A percentile compares a stretch with the other conserved stretches of the same genome.
phyloP scores from a whole-genome alignment of 2,113 vertebrate species.

The Acrocephalus arundinaceus region DNA sequence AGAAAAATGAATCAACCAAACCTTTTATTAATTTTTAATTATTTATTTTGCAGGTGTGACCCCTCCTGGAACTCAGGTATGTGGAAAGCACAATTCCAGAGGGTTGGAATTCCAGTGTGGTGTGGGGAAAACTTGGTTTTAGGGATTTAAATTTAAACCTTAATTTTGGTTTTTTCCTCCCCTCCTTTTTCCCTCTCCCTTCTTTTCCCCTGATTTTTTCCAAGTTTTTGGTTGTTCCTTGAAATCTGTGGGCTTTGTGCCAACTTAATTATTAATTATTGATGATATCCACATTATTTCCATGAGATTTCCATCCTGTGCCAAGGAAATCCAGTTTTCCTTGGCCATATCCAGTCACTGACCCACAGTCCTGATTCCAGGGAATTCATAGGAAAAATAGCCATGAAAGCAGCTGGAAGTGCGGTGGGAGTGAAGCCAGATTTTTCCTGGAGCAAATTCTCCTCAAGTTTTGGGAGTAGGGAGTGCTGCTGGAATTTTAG shows the following conservation, averaged over 20 bases:
- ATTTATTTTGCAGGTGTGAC: slow-evolving; percentile 59
- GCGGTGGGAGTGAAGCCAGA: background rate
- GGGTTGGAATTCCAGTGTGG: background rate
- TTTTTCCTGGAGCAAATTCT: background rate
- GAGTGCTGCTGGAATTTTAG: background rate
- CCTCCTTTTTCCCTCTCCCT: background rate
- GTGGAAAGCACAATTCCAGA: background rate
- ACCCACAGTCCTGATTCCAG: background rate
- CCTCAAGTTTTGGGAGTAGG: background rate
- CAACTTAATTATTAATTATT: background rate
- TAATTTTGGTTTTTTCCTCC: fast-evolving
- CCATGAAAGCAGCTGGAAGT: background rate
- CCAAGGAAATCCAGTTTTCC: background rate
- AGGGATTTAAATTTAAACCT: background rate
- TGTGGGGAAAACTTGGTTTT: background rate
- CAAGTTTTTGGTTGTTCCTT: background rate
- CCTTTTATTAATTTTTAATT: background rate
- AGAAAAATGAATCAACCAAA: background rate
- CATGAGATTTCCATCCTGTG: background rate
- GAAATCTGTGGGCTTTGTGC: background rate
- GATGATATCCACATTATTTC: background rate
- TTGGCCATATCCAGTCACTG: fast-evolving
- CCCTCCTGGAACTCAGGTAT: slow-evolving; percentile 80
- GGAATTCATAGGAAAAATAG: fast-evolving
- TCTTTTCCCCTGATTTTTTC: background rate